These are phyloP conservation scores for Caenorhabditis afra DNA, from an alignment of 2,888 invertebrate genomes.

Conservation along the genomic window DNA sequence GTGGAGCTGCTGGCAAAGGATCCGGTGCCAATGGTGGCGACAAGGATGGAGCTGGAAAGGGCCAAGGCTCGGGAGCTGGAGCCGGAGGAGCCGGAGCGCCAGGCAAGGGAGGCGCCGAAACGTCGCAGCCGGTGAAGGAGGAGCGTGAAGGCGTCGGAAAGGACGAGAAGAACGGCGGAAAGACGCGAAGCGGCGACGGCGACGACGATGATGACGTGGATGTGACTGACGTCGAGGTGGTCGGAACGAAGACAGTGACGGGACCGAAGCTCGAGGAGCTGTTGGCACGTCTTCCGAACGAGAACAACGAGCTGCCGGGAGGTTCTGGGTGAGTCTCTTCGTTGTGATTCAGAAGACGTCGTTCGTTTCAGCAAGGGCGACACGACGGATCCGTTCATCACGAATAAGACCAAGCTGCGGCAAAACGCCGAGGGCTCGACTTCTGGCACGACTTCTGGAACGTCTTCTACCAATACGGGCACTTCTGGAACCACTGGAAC, in stretches of 20 bases:
- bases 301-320: not conserved
- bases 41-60: slow-evolving; percentile 20
- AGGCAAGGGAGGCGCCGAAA: slow-evolving; percentile 1
- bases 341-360: too few species aligned
- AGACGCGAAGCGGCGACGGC: slow-evolving; percentile 4
- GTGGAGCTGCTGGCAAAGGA: slow-evolving; percentile 1
- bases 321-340: too few species aligned
- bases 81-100: slow-evolving; percentile 1
- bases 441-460: slow-evolving; percentile 12
- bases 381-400: not conserved
- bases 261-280: slow-evolving; percentile 25
- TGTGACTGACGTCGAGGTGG: slow-evolving; percentile 54
- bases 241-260: slow-evolving; percentile 37
- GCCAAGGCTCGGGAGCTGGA: slow-evolving; percentile 3
- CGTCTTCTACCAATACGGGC: too few species aligned
- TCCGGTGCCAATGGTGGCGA: slow-evolving; percentile 10
- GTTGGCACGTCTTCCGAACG: slow-evolving; percentile 31
- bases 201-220: slow-evolving; percentile 47
- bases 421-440: slow-evolving; percentile 9
- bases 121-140: not conserved
- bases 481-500: slow-evolving; percentile 11
- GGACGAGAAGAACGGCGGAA: slow-evolving; percentile 2
- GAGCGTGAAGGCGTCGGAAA: slow-evolving; percentile 6
- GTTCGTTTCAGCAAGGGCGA: too few species aligned
- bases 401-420: not conserved